Conservation (phyloP, 2,797 vertebrate species). For the Hemitrygon akajei region DNA sequence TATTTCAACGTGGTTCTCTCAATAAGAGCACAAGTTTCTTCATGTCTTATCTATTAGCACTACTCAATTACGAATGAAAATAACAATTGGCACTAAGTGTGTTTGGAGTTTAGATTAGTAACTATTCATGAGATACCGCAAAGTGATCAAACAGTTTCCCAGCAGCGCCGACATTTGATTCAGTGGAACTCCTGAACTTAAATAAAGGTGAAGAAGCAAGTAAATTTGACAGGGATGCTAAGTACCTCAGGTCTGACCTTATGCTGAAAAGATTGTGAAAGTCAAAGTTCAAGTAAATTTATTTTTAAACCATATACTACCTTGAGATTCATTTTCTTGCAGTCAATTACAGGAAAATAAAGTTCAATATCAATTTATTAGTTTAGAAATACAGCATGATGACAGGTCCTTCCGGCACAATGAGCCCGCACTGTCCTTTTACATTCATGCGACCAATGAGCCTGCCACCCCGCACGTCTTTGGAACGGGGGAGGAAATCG, state of each 20-base stretch:
- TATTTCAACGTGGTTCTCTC: constrained; percentile 98
- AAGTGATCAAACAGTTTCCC: constrained; percentile 23
- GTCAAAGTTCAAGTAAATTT: no score
- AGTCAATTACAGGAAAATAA: no score
- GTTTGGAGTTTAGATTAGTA: constrained; percentile 75
- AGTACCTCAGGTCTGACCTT: not conserved
- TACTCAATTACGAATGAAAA: constrained; percentile 92
- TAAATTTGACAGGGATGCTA: not conserved
- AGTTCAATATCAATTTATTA: no score
- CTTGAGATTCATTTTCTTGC: no score
- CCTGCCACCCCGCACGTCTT: no score
- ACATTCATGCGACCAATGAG: no score
- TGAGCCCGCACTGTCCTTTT: no score
- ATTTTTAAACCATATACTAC: no score
- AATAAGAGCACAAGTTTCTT: constrained; percentile 88
- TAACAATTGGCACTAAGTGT: constrained; percentile 76
- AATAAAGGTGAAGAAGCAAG: not conserved
- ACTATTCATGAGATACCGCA: constrained; percentile 56
- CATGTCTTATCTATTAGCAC: constrained; percentile 80
- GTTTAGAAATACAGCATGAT: no score
- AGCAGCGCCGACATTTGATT: not conserved
- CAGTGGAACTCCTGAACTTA: constrained; percentile 2
- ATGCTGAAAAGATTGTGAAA: not conserved
- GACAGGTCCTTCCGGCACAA: no score
- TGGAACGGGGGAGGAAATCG: no score